Evolutionary conservation across 2,113 vertebrate species (phyloP).

Genomic region (Pundamilia nyererei): DNA sequence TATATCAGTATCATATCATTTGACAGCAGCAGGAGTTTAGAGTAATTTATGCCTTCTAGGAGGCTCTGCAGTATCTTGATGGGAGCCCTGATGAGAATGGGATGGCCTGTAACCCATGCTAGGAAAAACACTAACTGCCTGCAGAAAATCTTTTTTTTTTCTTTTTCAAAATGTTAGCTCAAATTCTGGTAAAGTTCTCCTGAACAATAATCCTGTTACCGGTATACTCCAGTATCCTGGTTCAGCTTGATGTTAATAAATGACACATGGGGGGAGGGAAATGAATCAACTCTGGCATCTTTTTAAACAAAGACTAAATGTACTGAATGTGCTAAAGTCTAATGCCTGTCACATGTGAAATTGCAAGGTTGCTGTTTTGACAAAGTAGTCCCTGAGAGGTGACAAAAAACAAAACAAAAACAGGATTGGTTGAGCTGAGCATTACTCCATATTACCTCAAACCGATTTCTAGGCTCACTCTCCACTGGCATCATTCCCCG

Average conservation of each 20-base stretch:
- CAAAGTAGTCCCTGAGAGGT: not conserved
- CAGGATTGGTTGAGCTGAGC: not conserved
- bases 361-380: constrained; percentile 25
- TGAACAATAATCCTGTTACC: constrained; percentile 20
- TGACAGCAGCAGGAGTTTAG: constrained; percentile 10
- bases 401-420: not conserved
- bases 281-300: constrained; percentile 12
- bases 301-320: constrained; percentile 15
- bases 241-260: constrained; percentile 26
- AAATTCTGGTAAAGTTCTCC: not conserved
- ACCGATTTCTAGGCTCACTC: constrained; percentile 27
- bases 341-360: constrained; percentile 19
- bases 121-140: not conserved
- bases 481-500: constrained; percentile 1
- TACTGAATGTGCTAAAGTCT: constrained; percentile 14
- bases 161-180: not conserved
- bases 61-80: constrained; percentile 5
- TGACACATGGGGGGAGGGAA: constrained; percentile 14
- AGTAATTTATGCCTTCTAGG: constrained; percentile 37
- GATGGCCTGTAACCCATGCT: not conserved
- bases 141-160: not conserved
- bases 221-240: not conserved
- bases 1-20: constrained; percentile 28
- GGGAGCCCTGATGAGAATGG: not conserved
- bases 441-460: not conserved